These are phyloP conservation scores for Ptiloglossa arizonensis DNA, from an alignment of 1,140 invertebrate genomes.

Conservation along the genomic window DNA sequence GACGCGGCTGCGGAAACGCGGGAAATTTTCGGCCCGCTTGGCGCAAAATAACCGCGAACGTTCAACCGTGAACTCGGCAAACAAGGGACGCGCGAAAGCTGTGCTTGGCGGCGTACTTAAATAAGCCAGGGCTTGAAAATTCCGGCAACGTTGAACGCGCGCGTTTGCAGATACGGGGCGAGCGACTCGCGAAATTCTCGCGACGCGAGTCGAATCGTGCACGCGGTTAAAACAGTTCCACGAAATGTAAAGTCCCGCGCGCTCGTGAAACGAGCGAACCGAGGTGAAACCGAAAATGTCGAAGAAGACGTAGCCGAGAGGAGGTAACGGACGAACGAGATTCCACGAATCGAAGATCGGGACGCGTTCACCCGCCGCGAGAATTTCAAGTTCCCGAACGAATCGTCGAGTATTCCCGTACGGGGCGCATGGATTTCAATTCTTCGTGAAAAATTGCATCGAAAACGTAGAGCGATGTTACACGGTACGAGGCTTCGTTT, in stretches of 20 bases:
- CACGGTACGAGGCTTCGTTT: no score
- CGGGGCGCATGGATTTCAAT: no score
- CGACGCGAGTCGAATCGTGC: constrained; percentile 21
- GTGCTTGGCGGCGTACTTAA: constrained; percentile 6
- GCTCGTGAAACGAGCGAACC: neutral
- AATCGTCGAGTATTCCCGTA: no score
- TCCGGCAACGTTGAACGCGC: neutral
- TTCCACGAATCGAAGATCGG: no score
- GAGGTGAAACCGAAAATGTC: neutral
- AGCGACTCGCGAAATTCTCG: constrained; percentile 11
- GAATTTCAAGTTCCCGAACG: no score
- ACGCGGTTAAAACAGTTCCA: neutral
- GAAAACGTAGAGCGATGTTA: no score
- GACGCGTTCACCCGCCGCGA: no score
- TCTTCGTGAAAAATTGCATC: no score
- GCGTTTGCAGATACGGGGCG: neutral
- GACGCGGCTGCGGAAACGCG: neutral
- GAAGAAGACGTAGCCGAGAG: neutral
- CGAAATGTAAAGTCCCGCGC: neutral
- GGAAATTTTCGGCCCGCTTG: neutral
- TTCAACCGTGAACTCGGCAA: constrained; percentile 15
- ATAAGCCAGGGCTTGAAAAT: constrained; percentile 7
- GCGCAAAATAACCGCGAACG: constrained; percentile 21
- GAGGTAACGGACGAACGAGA: no score
- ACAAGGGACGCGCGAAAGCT: constrained; percentile 24